phyloP scores from a whole-genome alignment of 2,113 vertebrate genomes.

The Antigone vipio region DNA sequence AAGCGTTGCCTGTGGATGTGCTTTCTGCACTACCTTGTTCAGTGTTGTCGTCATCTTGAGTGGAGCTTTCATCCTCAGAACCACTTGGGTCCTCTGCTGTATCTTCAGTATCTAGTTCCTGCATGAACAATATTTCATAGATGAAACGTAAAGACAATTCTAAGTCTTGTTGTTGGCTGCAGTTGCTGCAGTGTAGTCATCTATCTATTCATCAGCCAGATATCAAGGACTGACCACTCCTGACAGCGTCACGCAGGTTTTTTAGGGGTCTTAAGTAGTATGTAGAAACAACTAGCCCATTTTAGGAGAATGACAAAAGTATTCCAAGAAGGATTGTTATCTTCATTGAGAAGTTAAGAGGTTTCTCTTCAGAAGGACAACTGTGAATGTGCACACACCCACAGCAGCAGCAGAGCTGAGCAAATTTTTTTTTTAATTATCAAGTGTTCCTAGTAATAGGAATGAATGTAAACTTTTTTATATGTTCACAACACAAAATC shows the following conservation, averaged over 20 bases:
- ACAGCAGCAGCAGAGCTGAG: not conserved
- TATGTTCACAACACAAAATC: not conserved
- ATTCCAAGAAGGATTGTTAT: not conserved
- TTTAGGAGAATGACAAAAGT: not conserved
- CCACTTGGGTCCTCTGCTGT: not conserved
- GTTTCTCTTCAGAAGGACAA: not conserved
- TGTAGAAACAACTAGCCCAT: not conserved
- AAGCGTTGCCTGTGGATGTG: not conserved
- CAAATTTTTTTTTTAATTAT: not conserved
- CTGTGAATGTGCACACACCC: fast-evolving
- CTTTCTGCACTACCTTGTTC: not conserved
- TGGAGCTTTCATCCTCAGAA: conserved; percentile 27
- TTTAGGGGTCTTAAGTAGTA: not conserved
- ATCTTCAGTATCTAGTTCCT: conserved; percentile 71
- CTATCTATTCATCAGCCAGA: not conserved
- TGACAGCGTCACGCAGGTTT: not conserved
- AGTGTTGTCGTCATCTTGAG: not conserved
- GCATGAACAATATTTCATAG: not conserved
- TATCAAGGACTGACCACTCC: not conserved
- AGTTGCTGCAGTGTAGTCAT: not conserved
- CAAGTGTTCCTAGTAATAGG: not conserved
- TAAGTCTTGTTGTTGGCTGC: not conserved
- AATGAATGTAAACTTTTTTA: not conserved
- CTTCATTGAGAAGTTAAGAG: not conserved
- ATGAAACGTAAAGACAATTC: not conserved